Evolutionary conservation across 2,113 vertebrate species (phyloP).

Genomic region (Leptodactylus fuscus): DNA sequence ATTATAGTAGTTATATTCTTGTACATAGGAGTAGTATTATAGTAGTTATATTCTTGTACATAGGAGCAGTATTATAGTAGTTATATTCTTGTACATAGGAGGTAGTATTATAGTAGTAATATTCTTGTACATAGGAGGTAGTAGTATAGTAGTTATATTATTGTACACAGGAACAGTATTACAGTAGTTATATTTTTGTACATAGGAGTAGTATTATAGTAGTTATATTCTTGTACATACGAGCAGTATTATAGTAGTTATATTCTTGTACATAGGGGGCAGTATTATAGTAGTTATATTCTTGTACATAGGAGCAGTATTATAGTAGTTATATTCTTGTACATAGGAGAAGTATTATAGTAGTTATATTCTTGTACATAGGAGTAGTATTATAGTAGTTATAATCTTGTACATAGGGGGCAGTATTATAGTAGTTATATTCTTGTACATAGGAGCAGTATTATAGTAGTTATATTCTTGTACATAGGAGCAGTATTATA

Average conservation of each 20-base stretch:
- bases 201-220: neutral
- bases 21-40: no score
- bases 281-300: slow-evolving; percentile 14
- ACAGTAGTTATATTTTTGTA: no score
- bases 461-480: neutral
- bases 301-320: neutral
- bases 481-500: no score
- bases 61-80: no score
- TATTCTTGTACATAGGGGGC: neutral
- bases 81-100: neutral
- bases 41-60: no score
- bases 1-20: no score
- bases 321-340: slow-evolving; percentile 1
- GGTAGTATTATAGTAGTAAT: no score
- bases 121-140: no score
- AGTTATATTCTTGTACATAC: slow-evolving; percentile 12
- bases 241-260: slow-evolving; percentile 3
- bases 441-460: neutral
- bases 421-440: slow-evolving; percentile 7
- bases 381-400: neutral
- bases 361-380: slow-evolving; percentile 3
- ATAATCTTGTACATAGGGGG: no score
- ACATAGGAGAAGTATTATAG: neutral
- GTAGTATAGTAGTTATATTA: no score
- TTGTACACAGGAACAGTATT: no score